Conservation (phyloP, 2,113 vertebrate genomes). For the Laticauda colubrina region DNA sequence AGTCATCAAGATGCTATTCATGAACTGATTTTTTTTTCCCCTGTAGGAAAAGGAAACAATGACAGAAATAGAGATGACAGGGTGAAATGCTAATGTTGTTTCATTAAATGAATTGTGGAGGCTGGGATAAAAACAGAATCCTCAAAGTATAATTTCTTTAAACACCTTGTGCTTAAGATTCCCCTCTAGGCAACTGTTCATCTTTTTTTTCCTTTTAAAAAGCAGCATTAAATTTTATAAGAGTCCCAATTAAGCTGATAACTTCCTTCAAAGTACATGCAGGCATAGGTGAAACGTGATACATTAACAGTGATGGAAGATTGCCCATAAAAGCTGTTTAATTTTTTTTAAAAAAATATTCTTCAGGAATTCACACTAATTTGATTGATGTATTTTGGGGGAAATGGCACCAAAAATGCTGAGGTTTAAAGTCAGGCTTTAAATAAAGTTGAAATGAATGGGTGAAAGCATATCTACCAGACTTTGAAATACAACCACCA, state of each 20-base stretch:
- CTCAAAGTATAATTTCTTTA: conserved; percentile 71
- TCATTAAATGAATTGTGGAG: conserved; percentile 68
- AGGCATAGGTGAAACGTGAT: conserved; percentile 60
- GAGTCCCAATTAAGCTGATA: conserved; percentile 63
- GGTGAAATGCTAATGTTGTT: conserved; percentile 70
- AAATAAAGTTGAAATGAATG: conserved; percentile 51
- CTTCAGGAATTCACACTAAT: conserved; percentile 55
- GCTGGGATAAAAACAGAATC: conserved; percentile 63
- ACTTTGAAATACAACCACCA: conserved; percentile 31
- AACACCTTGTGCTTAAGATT: conserved; percentile 66
- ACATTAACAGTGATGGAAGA: conserved; percentile 51
- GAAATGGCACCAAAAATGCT: conserved; percentile 58
- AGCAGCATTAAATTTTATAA: conserved; percentile 69
- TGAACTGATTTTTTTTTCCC: conserved; percentile 51
- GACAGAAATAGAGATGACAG: neutral
- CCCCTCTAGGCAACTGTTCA: conserved; percentile 66
- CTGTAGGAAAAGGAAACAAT: conserved; percentile 30
- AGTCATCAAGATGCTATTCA: conserved; percentile 30
- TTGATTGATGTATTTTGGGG: conserved; percentile 61
- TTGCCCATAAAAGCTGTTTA: conserved; percentile 35
- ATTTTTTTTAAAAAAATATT: conserved; percentile 33
- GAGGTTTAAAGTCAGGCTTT: conserved; percentile 64
- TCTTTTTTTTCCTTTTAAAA: conserved; percentile 64
- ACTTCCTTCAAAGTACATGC: conserved; percentile 66
- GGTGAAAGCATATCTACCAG: conserved; percentile 51